Conservation (phyloP, 1,140 invertebrate genomes). For the Pachypsylla venusta region DNA sequence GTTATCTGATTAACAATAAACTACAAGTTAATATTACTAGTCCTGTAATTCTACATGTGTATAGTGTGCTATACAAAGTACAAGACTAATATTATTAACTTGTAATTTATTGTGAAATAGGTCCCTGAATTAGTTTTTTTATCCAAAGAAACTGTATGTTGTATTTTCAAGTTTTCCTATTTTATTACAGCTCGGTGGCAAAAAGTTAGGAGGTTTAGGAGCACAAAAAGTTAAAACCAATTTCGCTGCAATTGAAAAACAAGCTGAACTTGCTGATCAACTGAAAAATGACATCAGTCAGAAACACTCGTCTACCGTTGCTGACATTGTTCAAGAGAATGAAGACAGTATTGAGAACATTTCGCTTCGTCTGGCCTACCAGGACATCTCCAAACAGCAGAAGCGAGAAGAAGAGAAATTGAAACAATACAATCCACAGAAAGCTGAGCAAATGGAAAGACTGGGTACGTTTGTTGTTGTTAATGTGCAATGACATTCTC, state of each 20-base stretch:
- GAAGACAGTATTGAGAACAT: constrained; percentile 43
- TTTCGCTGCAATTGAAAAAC: constrained; percentile 89
- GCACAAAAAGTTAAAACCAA: constrained; percentile 90
- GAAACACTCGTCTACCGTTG: constrained; percentile 21
- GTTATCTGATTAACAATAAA: too few relatives aligned
- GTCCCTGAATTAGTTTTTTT: too few relatives aligned
- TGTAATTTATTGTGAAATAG: too few relatives aligned
- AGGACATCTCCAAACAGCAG: constrained; percentile 62
- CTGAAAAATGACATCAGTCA: constrained; percentile 40
- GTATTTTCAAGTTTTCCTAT: constrained; percentile 16
- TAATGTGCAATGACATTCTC: too few relatives aligned
- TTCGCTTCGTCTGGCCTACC: constrained; percentile 73
- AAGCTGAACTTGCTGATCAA: constrained; percentile 59
- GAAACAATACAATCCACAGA: constrained; percentile 62
- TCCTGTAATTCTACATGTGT: too few relatives aligned
- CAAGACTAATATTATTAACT: too few relatives aligned
- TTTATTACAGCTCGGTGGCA: constrained; percentile 51
- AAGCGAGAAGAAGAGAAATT: constrained; percentile 64
- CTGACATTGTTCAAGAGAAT: constrained; percentile 29
- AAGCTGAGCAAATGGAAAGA: constrained; percentile 76
- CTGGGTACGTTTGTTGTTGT: constrained; percentile 66
- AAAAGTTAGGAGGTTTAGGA: constrained; percentile 71
- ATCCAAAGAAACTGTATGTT: too few relatives aligned
- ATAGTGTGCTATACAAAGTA: too few relatives aligned
- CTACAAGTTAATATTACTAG: too few relatives aligned